phyloP scores from a whole-genome alignment of 2,113 vertebrate species.

The Mungos mungo region DNA sequence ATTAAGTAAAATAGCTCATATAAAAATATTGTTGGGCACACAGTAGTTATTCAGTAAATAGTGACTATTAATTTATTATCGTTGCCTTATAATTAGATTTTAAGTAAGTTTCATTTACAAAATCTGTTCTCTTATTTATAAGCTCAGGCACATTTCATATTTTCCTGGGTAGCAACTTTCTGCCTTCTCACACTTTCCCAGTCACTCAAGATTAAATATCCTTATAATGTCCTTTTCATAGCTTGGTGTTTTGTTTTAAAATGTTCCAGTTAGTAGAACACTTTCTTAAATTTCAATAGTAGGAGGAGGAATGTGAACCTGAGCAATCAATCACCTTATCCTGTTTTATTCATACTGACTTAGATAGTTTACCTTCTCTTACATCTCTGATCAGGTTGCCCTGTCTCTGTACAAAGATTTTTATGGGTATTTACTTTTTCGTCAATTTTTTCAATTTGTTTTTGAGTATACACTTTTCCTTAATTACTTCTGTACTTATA shows the following conservation, averaged over 20 bases:
- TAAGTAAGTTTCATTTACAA: not conserved
- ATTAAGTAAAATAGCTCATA: not conserved
- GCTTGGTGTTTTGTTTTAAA: slow-evolving; percentile 12
- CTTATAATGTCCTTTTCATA: slow-evolving; percentile 26
- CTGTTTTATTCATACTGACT: not conserved
- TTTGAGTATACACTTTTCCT: not conserved
- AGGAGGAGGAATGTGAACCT: not conserved
- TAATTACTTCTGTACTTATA: not conserved
- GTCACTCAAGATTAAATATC: not conserved
- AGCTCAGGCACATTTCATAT: not conserved
- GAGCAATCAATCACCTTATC: not conserved
- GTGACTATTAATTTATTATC: not conserved
- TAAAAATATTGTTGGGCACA: not conserved
- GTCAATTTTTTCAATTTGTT: not conserved
- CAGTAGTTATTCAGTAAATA: not conserved
- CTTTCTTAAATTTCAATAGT: slow-evolving; percentile 1
- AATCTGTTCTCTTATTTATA: not conserved
- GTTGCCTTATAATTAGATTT: not conserved
- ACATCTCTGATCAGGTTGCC: not conserved
- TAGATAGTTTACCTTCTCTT: not conserved
- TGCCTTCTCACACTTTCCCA: not conserved
- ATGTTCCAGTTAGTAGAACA: not conserved
- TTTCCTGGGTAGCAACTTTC: not conserved
- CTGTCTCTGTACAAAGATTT: not conserved
- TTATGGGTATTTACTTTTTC: not conserved